Evolutionary conservation across 1,140 invertebrate species (phyloP), one percentile per base, ranked within the genome.

Genomic region (Apis laboriosa): DNA sequence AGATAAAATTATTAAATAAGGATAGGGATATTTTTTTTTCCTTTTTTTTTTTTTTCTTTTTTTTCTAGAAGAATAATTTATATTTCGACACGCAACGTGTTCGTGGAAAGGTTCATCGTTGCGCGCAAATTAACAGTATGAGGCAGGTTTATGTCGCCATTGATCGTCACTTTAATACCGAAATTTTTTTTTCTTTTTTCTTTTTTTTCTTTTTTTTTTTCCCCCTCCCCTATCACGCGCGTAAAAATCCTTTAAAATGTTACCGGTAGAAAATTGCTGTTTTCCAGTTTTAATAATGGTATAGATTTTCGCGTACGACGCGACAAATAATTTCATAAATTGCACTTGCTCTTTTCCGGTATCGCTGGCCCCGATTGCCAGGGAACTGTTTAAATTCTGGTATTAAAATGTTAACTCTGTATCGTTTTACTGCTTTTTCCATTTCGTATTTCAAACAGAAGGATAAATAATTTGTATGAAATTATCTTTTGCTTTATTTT

Each of bases 211-310:
- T 24, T 53, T 70, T 11, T 68, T 55, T 72, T n/a, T 68, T n/a
- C n/a, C 28, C 24, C n/a, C 11, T 13, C 34, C 17, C 9, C 71
- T 9, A 19, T 58, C 43, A 43, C 19, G 17, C 49, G 19, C 24
- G 43, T 63, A 80, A 74, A 80, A 73, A 64, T 63, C 24, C 58
- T 28, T 34, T 73, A 74, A 80, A 80, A 73, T 55, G 60, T 55
- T 24, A n/a, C 43, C n/a, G 21, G n/a, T 21, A 19, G 58, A 63
- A 80, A 61, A 80, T 80, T 63, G 70, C 49, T 64, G 60, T 74
- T 73, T 63, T 55, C 34, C 60, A 80, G 49, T 21, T 53, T 80
- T 63, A 61, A 73, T 80, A 73, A 80, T 19, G 66, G n/a, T 72
- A 60, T 61, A 55, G 68, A 24, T 63, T 43, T 53, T 43, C 24